Evolutionary conservation across 1,140 invertebrate species (phyloP).

Genomic region (Maconellicoccus hirsutus): DNA sequence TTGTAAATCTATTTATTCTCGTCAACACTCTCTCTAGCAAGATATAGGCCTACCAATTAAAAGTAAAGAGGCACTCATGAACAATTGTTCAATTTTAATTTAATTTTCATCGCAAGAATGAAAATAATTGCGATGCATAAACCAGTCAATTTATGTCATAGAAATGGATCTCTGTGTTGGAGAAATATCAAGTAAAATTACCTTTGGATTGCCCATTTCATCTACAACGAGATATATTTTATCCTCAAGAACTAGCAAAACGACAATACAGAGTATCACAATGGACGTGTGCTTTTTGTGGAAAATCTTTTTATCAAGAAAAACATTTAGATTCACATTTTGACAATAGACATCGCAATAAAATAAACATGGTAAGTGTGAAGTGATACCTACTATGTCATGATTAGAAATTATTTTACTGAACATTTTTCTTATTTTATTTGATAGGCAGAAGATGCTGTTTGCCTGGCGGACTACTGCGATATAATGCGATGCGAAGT

Average conservation of each 20-base stretch:
- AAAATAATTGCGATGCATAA: too few species aligned
- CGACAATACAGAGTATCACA: conserved; percentile 67
- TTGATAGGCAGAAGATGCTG: conserved; percentile 70
- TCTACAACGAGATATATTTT: conserved; percentile 71
- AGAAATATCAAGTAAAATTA: conserved; percentile 68
- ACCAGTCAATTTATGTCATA: conserved; percentile 34
- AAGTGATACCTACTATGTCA: too few species aligned
- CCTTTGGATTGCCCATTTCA: conserved; percentile 83
- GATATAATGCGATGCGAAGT: conserved; percentile 91
- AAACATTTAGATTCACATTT: conserved; percentile 79
- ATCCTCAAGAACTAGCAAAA: conserved; percentile 68
- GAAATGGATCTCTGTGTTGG: conserved; percentile 80
- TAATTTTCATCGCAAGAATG: too few species aligned
- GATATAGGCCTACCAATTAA: too few species aligned
- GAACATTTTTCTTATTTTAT: too few species aligned
- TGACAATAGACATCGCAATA: conserved; percentile 72
- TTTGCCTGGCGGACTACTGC: conserved; percentile 86
- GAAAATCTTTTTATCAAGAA: conserved; percentile 83
- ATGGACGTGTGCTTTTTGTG: conserved; percentile 84
- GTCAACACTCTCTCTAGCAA: too few species aligned
- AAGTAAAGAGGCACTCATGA: too few species aligned
- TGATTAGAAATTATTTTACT: too few species aligned
- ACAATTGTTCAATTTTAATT: too few species aligned
- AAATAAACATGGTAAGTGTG: conserved; percentile 62
- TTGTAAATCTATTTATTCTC: too few species aligned